Percentiles rank a stretch among this genome's conserved stretches.
Conservation (phyloP, 2,888 invertebrate genomes). For the Parelbella ahira region DNA sequence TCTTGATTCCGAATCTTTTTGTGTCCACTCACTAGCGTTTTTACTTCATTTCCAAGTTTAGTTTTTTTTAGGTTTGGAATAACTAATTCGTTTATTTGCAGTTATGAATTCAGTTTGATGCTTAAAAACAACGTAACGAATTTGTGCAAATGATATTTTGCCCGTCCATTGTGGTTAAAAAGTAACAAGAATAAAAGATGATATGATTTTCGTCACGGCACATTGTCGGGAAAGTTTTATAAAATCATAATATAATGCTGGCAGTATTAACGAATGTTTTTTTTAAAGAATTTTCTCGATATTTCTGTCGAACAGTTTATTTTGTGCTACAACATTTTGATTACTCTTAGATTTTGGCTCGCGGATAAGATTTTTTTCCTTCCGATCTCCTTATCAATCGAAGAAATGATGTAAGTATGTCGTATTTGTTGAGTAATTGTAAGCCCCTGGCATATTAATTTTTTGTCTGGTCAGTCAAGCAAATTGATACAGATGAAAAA, state of each 20-base stretch:
- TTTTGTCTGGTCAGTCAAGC: slow-evolving; percentile 5
- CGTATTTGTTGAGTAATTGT: slow-evolving; percentile 9
- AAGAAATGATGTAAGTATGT: slow-evolving; percentile 16
- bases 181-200: slow-evolving; percentile 3
- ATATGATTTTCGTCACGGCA: slow-evolving; percentile 2
- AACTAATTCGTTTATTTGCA: too few species aligned
- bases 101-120: too few species aligned
- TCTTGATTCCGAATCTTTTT: too few species aligned
- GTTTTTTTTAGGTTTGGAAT: too few species aligned
- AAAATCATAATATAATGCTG: too few species aligned
- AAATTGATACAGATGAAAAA: slow-evolving; percentile 15
- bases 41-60: too few species aligned
- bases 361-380: slow-evolving; percentile 6
- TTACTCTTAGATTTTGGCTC: too few species aligned
- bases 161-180: slow-evolving; percentile 1
- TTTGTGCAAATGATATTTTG: slow-evolving; percentile 17
- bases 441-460: slow-evolving; percentile 10
- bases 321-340: background rate
- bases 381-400: background rate
- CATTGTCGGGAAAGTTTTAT: slow-evolving; percentile 10
- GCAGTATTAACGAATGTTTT: too few species aligned
- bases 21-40: too few species aligned
- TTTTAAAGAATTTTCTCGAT: too few species aligned
- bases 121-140: slow-evolving; percentile 22
- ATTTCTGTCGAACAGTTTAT: too few species aligned